Percentiles rank a stretch among this genome's conserved stretches.
phyloP scores from a whole-genome alignment of 2,888 invertebrate species.

The Ectemnius cavifrons region DNA sequence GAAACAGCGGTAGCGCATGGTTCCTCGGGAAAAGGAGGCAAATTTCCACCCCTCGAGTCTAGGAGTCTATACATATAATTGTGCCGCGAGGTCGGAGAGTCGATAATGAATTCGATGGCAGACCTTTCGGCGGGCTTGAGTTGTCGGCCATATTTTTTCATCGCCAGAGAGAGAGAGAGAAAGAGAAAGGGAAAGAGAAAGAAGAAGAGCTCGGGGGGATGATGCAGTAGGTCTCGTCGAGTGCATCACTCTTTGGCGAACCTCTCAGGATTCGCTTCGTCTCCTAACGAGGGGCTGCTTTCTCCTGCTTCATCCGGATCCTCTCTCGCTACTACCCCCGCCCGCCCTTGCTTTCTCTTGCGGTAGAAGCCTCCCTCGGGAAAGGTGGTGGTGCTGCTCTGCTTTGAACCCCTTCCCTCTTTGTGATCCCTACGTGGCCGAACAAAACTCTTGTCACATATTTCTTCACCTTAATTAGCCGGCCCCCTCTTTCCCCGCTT shows the following conservation, averaged over 20 bases:
- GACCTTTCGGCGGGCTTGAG: slow-evolving; percentile 57
- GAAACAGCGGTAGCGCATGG: slow-evolving; percentile 18
- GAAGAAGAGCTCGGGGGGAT: slow-evolving; percentile 65
- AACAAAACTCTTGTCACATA: slow-evolving; percentile 44
- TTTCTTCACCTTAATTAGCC: slow-evolving; percentile 48
- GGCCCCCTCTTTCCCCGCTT: slow-evolving; percentile 16
- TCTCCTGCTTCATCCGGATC: slow-evolving; percentile 30
- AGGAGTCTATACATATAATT: slow-evolving; percentile 13
- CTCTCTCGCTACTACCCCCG: slow-evolving; percentile 30
- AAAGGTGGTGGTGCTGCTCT: slow-evolving; percentile 17
- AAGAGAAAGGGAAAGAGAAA: too few relatives aligned
- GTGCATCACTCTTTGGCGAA: slow-evolving; percentile 74
- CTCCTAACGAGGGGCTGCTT: slow-evolving; percentile 66
- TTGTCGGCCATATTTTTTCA: slow-evolving; percentile 73
- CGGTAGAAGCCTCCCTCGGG: too few relatives aligned
- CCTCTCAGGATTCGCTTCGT: slow-evolving; percentile 72
- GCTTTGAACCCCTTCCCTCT: slow-evolving; percentile 46
- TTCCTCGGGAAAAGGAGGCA: slow-evolving; percentile 9
- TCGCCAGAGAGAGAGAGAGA: slow-evolving; percentile 23
- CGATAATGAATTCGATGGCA: slow-evolving; percentile 62
- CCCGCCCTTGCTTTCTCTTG: slow-evolving; percentile 18
- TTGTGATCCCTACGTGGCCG: slow-evolving; percentile 50
- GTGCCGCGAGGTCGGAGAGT: slow-evolving; percentile 49
- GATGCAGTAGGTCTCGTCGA: slow-evolving; percentile 68
- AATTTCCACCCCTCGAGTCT: slow-evolving; percentile 5